Conservation (phyloP, 2,113 vertebrate species). For the Rhombomys opimus region DNA sequence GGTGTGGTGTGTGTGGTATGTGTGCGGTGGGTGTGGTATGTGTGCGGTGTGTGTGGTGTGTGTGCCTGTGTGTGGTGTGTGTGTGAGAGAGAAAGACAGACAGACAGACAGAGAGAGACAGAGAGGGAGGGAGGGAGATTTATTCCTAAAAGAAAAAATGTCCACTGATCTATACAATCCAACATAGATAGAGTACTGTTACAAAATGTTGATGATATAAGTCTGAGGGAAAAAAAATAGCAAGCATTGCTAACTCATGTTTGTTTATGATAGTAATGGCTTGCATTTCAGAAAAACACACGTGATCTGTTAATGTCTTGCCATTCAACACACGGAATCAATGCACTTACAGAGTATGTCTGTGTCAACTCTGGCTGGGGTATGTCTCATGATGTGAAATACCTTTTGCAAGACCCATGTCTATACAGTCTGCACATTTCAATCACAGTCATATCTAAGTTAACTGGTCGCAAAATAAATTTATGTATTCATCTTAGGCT, state of each 20-base stretch:
- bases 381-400: neutral
- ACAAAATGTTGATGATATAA: neutral
- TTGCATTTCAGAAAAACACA: neutral
- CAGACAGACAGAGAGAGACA: neutral
- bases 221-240: neutral
- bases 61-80: neutral
- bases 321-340: neutral
- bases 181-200: neutral
- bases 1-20: no score
- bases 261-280: neutral
- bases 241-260: neutral
- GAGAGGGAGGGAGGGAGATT: neutral
- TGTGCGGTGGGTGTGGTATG: neutral
- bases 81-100: neutral
- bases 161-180: neutral
- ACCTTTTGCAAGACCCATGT: fast-evolving
- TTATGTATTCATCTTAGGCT: no score
- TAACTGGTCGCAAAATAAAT: neutral
- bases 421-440: neutral
- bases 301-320: neutral
- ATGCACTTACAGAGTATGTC: neutral
- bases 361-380: neutral
- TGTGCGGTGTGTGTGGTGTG: neutral
- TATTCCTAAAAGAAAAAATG: neutral
- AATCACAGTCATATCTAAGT: neutral